These are phyloP conservation scores for Tricholauxania praeusta DNA, from an alignment of 2,888 invertebrate genomes.

Conservation along the genomic window DNA sequence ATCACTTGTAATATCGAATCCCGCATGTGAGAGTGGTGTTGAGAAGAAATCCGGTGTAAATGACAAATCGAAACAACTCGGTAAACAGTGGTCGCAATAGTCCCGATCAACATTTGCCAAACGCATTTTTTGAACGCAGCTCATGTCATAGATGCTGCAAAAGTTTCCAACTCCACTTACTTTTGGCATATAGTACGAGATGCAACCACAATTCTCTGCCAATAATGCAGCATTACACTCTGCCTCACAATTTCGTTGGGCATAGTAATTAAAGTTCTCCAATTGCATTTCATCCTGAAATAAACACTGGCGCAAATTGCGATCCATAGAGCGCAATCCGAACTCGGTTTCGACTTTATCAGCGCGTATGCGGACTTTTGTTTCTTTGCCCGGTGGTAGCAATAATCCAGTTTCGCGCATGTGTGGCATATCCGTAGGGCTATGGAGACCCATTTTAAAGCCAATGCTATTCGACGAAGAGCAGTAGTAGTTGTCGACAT, in stretches of 20 bases:
- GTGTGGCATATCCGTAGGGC: slow-evolving; percentile 48
- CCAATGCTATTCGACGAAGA: slow-evolving; percentile 75
- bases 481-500: slow-evolving; percentile 79
- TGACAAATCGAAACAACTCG: slow-evolving; percentile 76
- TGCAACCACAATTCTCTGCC: slow-evolving; percentile 56
- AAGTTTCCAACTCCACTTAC: slow-evolving; percentile 75
- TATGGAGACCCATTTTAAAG: slow-evolving; percentile 53
- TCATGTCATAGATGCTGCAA: slow-evolving; percentile 77
- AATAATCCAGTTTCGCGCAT: slow-evolving; percentile 48
- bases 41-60: slow-evolving; percentile 73
- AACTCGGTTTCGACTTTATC: slow-evolving; percentile 44
- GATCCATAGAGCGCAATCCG: slow-evolving; percentile 39
- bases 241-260: slow-evolving; percentile 79
- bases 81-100: slow-evolving; percentile 72
- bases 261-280: slow-evolving; percentile 75
- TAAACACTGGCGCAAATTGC: slow-evolving; percentile 71
- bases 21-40: slow-evolving; percentile 67
- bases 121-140: slow-evolving; percentile 65
- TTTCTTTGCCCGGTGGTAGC: slow-evolving; percentile 48
- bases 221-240: slow-evolving; percentile 81
- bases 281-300: slow-evolving; percentile 77
- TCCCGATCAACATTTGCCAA: slow-evolving; percentile 37
- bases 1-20: slow-evolving; percentile 43
- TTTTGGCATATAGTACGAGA: slow-evolving; percentile 62
- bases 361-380: slow-evolving; percentile 47